Evolutionary conservation across 2,797 vertebrate genomes (phyloP), one percentile per base, ranked within the genome.

Genomic region (Neosalanx taihuensis): DNA sequence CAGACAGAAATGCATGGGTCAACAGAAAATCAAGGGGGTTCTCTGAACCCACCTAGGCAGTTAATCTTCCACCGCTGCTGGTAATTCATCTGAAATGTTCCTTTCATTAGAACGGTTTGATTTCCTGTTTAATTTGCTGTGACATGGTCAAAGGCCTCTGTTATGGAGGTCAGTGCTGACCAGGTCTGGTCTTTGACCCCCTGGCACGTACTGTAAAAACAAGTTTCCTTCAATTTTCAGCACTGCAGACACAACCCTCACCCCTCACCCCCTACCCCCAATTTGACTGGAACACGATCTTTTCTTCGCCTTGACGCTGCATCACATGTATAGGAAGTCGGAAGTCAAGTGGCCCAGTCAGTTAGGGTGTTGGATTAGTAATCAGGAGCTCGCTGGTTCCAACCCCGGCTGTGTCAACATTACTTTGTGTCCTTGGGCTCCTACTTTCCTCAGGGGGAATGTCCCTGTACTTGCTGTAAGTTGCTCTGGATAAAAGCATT

Each of bases 161-260:
- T 18, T 60, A 57, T 69, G 63, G 70, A 71, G 75, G 82, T 86
- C 64, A 78, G 60, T 56, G 73, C 68, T 86, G 71, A 70, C 74
- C 71, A 81, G 56, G 76, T 84, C 81, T 83, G 83, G 75, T 81
- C 76, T 69, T 53, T 91, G 89, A 91, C 84, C 84, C 84, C 49
- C 70, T 83, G 76, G 76, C 81, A 89, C 77, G 13, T 46, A 46
- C 41, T 46, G 41, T 46, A 46, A 46, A 46, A 46, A 46, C 41
- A 12, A 12, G 41, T 46, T 46, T 46, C 41, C 41, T 46, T 9
- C 13, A 9, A 13, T 46, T 46, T 46, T 46, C 41, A 41, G 37
- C 37, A 1, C 26, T 83, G 79, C 83, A 29, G 35, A 61, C 26
- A 18, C 46, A 63, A 29, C 58, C 9, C 15, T 67, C 20, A 57